These are phyloP conservation scores for Drosophila greeni DNA, from an alignment of 2,888 invertebrate species.

Conservation along the genomic window DNA sequence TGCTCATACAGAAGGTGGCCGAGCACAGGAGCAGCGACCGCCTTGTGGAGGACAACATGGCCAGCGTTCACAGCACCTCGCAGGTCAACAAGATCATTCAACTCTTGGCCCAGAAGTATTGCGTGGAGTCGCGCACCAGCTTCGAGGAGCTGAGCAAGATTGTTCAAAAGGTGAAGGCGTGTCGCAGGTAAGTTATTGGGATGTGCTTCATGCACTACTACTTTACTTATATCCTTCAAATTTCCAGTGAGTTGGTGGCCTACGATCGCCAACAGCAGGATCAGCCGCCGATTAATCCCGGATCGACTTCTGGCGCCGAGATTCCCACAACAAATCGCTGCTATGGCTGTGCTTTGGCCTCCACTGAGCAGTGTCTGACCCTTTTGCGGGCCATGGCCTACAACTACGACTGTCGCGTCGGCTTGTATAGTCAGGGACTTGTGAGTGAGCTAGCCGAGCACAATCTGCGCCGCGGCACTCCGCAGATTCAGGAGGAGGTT, in stretches of 20 bases:
- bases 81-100: constrained; percentile 96
- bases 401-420: constrained; percentile 85
- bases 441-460: constrained; percentile 94
- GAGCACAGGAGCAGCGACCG: constrained; percentile 89
- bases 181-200: constrained; percentile 82
- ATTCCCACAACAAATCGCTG: constrained; percentile 82
- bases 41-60: constrained; percentile 80
- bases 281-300: constrained; percentile 55
- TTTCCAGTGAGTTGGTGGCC: constrained; percentile 88
- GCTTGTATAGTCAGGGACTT: constrained; percentile 90
- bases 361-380: constrained; percentile 96
- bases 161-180: constrained; percentile 93
- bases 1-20: constrained; percentile 90
- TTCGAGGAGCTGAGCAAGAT: constrained; percentile 96
- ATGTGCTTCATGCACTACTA: no score
- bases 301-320: constrained; percentile 58
- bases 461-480: constrained; percentile 91
- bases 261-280: constrained; percentile 90
- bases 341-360: constrained; percentile 93
- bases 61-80: constrained; percentile 80
- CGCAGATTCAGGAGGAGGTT: constrained; percentile 92
- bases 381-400: constrained; percentile 92
- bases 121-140: constrained; percentile 94
- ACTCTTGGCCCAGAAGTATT: constrained; percentile 95
- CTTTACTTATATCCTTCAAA: neutral